A percentile compares a stretch with the other conserved stretches of the same genome.
phyloP scores from a whole-genome alignment of 1,140 invertebrate genomes.

The Radopholus similis region DNA sequence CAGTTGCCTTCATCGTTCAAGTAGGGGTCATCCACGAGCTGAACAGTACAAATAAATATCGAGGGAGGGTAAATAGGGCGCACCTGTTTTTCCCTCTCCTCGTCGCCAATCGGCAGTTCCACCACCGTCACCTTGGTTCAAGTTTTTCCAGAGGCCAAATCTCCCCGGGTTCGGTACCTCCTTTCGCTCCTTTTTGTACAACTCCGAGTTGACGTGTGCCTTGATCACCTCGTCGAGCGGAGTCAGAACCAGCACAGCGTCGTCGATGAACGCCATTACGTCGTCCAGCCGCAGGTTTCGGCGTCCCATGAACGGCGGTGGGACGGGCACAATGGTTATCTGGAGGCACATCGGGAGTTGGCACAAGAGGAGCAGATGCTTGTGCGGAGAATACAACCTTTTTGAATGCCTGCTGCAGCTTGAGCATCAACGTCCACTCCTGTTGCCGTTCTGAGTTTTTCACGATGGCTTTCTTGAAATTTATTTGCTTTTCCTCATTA shows the following conservation, averaged over 20 bases:
- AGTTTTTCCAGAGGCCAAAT: conserved; percentile 2
- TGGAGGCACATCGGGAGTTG: conserved; percentile 10
- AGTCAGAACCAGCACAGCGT: conserved; percentile 37
- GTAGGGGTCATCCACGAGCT: conserved; percentile 25
- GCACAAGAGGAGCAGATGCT: no score
- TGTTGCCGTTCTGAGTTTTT: conserved; percentile 26
- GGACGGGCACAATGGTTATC: conserved; percentile 35
- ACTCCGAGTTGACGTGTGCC: not conserved
- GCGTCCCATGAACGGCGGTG: conserved; percentile 5
- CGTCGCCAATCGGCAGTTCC: not conserved
- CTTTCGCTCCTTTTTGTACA: conserved; percentile 11
- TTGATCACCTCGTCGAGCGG: conserved; percentile 14
- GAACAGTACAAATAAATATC: conserved; percentile 43
- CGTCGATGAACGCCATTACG: conserved; percentile 46
- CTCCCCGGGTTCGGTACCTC: conserved; percentile 1
- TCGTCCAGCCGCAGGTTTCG: conserved; percentile 41
- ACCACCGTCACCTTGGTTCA: not conserved
- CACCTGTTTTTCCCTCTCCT: conserved; percentile 11
- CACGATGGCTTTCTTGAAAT: not conserved
- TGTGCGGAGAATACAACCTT: conserved; percentile 22
- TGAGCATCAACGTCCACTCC: conserved; percentile 45
- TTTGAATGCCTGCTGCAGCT: conserved; percentile 47
- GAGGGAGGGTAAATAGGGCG: conserved; percentile 30
- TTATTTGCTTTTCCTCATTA: not conserved
- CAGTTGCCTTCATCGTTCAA: conserved; percentile 41